These are phyloP conservation scores for Formica aserva DNA, from an alignment of 2,888 invertebrate genomes.

Conservation along the genomic window DNA sequence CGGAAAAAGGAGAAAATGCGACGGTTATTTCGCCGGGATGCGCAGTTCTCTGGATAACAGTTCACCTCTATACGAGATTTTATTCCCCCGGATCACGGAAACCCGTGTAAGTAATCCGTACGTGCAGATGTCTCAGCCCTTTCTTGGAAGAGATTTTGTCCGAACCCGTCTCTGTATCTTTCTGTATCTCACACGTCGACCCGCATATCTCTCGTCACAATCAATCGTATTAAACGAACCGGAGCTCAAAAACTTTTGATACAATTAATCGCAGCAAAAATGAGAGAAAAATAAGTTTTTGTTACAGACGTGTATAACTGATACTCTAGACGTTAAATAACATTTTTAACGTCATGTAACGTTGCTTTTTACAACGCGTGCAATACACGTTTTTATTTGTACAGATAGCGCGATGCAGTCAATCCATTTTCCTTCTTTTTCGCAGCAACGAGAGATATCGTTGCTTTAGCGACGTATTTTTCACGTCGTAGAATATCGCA, in stretches of 20 bases:
- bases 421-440: neutral
- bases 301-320: neutral
- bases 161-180: neutral
- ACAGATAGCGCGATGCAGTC: neutral
- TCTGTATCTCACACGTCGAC: neutral
- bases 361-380: neutral
- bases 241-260: neutral
- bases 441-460: neutral
- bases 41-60: neutral
- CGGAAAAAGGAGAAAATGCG: conserved; percentile 12
- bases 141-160: conserved; percentile 18
- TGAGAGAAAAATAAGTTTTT: neutral
- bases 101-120: conserved; percentile 36
- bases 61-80: conserved; percentile 22
- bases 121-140: neutral
- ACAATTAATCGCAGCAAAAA: neutral
- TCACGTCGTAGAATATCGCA: neutral
- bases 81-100: conserved; percentile 23
- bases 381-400: neutral
- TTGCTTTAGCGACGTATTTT: neutral
- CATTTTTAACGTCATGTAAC: neutral
- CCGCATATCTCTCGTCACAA: neutral
- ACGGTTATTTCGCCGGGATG: conserved; percentile 26
- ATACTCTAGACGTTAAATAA: neutral
- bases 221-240: neutral